phyloP scores from a whole-genome alignment of 2,113 vertebrate genomes.

The Circaetus gallicus region DNA sequence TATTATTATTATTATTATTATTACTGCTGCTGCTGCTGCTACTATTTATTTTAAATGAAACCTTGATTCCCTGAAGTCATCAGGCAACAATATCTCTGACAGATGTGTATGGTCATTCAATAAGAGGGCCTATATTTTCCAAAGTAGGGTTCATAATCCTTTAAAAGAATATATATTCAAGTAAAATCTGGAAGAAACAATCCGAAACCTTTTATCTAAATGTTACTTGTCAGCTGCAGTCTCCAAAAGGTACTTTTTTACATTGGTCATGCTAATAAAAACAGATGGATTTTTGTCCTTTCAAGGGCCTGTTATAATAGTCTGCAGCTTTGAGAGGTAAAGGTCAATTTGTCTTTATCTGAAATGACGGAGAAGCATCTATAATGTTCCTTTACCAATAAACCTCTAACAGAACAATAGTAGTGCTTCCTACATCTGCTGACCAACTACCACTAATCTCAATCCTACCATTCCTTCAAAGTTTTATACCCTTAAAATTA shows the following conservation, averaged over 20 bases:
- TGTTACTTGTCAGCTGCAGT: background rate
- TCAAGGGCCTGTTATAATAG: background rate
- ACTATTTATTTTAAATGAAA: background rate
- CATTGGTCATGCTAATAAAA: background rate
- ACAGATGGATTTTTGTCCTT: background rate
- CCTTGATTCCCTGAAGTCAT: background rate
- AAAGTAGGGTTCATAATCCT: background rate
- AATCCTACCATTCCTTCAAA: background rate
- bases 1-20: too few relatives aligned
- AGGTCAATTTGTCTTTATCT: background rate
- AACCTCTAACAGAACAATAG: background rate
- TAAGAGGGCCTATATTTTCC: background rate
- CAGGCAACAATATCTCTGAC: background rate
- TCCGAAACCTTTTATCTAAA: background rate
- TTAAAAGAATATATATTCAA: background rate
- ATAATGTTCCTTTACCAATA: background rate
- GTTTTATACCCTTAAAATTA: background rate
- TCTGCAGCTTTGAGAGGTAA: background rate
- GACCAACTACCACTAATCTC: background rate
- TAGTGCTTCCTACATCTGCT: background rate
- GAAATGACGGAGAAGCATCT: background rate
- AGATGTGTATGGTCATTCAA: background rate
- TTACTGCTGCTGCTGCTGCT: too few relatives aligned
- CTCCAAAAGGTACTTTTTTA: background rate
- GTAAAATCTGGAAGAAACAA: background rate